Evolutionary conservation across 2,113 vertebrate genomes (phyloP).

Genomic region (Tachuris rubrigastra): DNA sequence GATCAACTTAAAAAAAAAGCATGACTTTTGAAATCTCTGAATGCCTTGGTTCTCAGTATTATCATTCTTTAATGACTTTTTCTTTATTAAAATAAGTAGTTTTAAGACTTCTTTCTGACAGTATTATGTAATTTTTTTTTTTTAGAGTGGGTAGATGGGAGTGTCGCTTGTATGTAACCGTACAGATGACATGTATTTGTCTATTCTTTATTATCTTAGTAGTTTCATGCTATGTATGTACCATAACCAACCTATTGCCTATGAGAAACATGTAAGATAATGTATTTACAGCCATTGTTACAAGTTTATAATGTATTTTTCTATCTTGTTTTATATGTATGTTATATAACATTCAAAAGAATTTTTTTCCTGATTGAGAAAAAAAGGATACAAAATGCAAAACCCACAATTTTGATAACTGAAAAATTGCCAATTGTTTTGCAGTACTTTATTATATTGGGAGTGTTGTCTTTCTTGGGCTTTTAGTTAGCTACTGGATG

Average conservation of each 20-base stretch:
- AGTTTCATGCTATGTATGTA: slow-evolving; percentile 85
- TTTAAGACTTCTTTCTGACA: slow-evolving; percentile 85
- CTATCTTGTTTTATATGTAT: slow-evolving; percentile 99
- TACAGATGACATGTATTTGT: slow-evolving; percentile 82
- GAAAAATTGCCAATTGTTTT: slow-evolving; percentile 87
- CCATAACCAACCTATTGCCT: slow-evolving; percentile 91
- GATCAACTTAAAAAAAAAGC: slow-evolving; percentile 78
- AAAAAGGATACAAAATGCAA: slow-evolving; percentile 84
- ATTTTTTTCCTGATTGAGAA: slow-evolving; percentile 92
- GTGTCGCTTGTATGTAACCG: slow-evolving; percentile 81
- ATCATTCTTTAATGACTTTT: slow-evolving; percentile 83
- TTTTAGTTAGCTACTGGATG: slow-evolving; percentile 86
- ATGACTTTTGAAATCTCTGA: slow-evolving; percentile 85
- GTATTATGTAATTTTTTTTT: slow-evolving; percentile 85
- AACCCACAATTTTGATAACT: slow-evolving; percentile 86
- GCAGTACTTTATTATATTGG: slow-evolving; percentile 86
- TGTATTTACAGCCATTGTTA: slow-evolving; percentile 98
- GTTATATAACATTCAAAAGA: slow-evolving; percentile 97
- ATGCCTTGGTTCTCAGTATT: slow-evolving; percentile 87
- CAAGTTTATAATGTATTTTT: slow-evolving; percentile 99
- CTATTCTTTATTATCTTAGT: slow-evolving; percentile 80
- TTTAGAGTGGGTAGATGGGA: slow-evolving; percentile 84
- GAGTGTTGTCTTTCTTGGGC: slow-evolving; percentile 84
- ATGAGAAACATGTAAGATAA: slow-evolving; percentile 89
- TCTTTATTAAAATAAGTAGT: slow-evolving; percentile 84